Percentiles rank a stretch among this genome's conserved stretches.
Conservation (phyloP, 2,797 vertebrate genomes). For the Oreortyx pictus region DNA sequence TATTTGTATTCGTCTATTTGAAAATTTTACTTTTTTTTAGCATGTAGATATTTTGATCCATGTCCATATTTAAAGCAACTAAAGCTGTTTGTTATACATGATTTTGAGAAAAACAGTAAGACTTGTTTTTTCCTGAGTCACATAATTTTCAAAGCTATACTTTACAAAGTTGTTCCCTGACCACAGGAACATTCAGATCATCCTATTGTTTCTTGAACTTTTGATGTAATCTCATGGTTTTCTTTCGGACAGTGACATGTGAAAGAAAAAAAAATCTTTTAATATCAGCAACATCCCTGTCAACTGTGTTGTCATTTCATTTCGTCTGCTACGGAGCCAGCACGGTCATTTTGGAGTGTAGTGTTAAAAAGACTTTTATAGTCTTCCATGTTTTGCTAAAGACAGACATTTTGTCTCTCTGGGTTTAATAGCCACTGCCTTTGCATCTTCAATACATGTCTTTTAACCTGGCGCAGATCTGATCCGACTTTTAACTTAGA, state of each 20-base stretch:
- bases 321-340: background rate
- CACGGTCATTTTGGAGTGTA: background rate
- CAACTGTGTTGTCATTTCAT: conserved; percentile 13
- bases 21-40: no score
- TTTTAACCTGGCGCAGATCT: background rate
- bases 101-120: no score
- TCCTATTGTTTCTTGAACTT: background rate
- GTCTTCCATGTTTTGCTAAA: background rate
- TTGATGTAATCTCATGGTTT: background rate
- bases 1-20: no score
- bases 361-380: background rate
- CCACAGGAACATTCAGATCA: background rate
- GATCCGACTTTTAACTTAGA: background rate
- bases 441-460: background rate
- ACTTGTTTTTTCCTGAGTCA: no score
- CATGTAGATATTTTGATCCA: no score
- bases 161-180: no score
- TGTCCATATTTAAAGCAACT: no score
- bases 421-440: background rate
- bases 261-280: background rate
- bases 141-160: no score
- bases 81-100: no score
- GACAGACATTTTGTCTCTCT: background rate
- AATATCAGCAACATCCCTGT: background rate
- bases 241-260: background rate